Base-by-base conservation (phyloP, 1,140 invertebrate genomes). In the Macrocentrus cingulum region DNA sequence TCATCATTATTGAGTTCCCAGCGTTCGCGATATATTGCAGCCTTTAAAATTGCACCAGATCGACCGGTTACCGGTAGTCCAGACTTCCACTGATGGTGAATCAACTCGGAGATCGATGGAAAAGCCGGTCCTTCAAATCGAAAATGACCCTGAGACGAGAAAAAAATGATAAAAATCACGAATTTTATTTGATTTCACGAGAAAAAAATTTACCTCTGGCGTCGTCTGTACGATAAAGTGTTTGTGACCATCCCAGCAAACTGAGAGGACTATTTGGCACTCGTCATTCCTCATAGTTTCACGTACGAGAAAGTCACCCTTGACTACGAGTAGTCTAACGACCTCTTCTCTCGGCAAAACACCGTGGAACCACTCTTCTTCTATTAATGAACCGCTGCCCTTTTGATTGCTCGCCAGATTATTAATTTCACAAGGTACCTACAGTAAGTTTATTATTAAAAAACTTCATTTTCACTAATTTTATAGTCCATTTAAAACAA, bases 1-100 rank as follows among this genome's bases (percentile, higher is more conserved):
- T 98, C 93, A 74, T 98, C 95, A 77, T 98, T 98, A 72, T 94
- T 95, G 0, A 98, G 83, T 72, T 98, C 95, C 95, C 96, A 98
- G 51, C 88, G 85, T 83, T 97, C 94, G n/a, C 94, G 81, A 2
- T 88, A 86, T 61, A 98, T 91, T 1, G 95, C 91, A 41, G 87
- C 88, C 60, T 90, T 85, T 6, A 98, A 82, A 66, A 97, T 87
- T 41, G 94, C 92, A 51, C 94, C 94, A 2, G 94, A 96, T 64
- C 94, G 88, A 65, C 89, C 90, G 0, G 96, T 98, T 0, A 98
- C 93, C 2, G 94, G 88, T 52, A 89, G 80, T 8, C 88, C 89
- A 58, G 89, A 91, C 59, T 89, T 84, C 65, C 88, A 86, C 77
- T 98, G 94, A 81, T 94, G 90, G 34, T 87, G 83, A 42, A 98